Base-by-base conservation (phyloP, 2,797 vertebrate species). In the Heteromormyrus szaboi region DNA sequence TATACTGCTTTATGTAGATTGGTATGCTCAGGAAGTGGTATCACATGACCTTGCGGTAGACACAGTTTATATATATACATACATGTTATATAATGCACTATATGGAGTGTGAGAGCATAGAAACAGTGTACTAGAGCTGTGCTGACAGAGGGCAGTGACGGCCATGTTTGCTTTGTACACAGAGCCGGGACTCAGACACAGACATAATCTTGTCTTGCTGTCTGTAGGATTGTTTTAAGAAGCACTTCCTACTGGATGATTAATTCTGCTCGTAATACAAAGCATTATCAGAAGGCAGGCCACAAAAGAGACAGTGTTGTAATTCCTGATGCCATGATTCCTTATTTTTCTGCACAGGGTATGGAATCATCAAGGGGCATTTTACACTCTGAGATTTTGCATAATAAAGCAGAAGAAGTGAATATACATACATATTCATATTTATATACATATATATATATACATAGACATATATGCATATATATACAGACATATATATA, bases 1-100 rank as follows among this genome's bases (percentile, higher is more conserved):
- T 81, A 81, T 81, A 44, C 76, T 81, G 76, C 17, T 81, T 81
- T 81, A 44, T 81, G 41, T 81, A 46, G 76, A 81, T 79, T 72
- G 72, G 37, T 44, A n/a, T n/a, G 76, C 76, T 17, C 76, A 81
- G 41, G 19, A 81, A 22, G 41, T 81, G 37, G 41, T 44, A 46
- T 7, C 76, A 81, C 41, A 46, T 46, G 76, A 9, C 41, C 72
- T 79, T 79, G 41, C 72, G 7, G 65, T 17, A 68, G 65, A 68
- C 25, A 68, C 29, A 68, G 65, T 68, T 68, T 72, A 65, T 65
- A 65, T 62, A 25, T 59, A n/a, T 59, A n/a, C 22, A n/a, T 59
- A 59, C 9, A 33, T 76, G 17, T 76, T 76, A 76, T 7, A 76
- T 76, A 76, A 76, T 37, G 68, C 68, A 37, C 68, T 76, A 41